Evolutionary conservation across 2,888 invertebrate genomes (phyloP).

Genomic region (Exocentrus adspersus): DNA sequence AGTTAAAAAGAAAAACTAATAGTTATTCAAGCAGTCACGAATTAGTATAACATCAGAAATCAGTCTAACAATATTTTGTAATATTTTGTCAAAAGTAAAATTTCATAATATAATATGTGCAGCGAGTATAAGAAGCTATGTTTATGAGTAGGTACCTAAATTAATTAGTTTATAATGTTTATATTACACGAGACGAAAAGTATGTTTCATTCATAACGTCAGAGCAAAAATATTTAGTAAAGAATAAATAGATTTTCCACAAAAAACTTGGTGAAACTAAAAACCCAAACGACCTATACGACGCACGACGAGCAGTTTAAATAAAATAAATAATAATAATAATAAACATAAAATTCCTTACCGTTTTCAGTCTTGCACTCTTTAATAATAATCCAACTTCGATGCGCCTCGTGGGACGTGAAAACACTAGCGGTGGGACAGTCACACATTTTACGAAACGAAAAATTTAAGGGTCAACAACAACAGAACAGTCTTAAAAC

Average conservation of each 20-base stretch:
- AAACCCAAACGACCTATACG: too few species aligned
- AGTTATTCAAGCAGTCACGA: too few species aligned
- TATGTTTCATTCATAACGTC: neutral
- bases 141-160: too few species aligned
- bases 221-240: neutral
- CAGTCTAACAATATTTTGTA: too few species aligned
- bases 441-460: constrained; percentile 67
- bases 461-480: constrained; percentile 22
- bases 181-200: neutral
- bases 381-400: constrained; percentile 82
- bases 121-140: too few species aligned
- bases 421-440: constrained; percentile 70
- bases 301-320: too few species aligned
- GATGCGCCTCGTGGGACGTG: constrained; percentile 75
- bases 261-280: too few species aligned
- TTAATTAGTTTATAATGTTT: neutral
- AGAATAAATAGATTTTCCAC: too few species aligned
- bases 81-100: too few species aligned
- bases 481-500: constrained; percentile 10
- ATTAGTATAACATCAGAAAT: too few species aligned
- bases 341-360: constrained; percentile 39
- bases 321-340: neutral
- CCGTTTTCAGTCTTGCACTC: constrained; percentile 64
- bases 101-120: too few species aligned
- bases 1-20: too few species aligned